Evolutionary conservation across 1,140 invertebrate genomes (phyloP).

Genomic region (Aplysia californica): DNA sequence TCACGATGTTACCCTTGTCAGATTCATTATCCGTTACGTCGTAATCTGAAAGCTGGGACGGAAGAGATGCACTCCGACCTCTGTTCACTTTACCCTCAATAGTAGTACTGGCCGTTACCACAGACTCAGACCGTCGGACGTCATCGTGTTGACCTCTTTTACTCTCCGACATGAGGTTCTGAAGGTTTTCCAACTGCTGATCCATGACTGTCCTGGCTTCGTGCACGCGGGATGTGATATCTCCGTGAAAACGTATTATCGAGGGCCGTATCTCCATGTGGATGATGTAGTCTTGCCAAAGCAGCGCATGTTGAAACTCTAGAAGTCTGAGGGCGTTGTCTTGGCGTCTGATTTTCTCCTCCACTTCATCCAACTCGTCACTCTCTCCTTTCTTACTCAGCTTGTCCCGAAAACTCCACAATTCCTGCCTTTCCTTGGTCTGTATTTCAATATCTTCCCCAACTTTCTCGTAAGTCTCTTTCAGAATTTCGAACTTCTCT

Average conservation of each 20-base stretch:
- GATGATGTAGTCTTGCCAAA: constrained; percentile 39
- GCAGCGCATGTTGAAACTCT: constrained; percentile 37
- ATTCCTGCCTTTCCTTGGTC: constrained; percentile 21
- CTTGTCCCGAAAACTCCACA: constrained; percentile 30
- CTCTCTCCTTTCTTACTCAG: constrained; percentile 15
- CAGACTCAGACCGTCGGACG: too few relatives aligned
- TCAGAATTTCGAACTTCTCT: constrained; percentile 21
- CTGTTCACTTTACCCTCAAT: too few relatives aligned
- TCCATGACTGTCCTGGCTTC: constrained; percentile 12
- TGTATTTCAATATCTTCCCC: constrained; percentile 27
- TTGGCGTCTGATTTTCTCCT: constrained; percentile 24
- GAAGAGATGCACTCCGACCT: too few relatives aligned
- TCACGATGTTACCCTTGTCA: too few relatives aligned
- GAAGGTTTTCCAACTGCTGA: neutral
- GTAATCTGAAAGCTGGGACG: too few relatives aligned
- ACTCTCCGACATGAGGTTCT: neutral
- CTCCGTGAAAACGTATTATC: constrained; percentile 44
- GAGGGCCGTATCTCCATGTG: constrained; percentile 46
- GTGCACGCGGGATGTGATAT: constrained; percentile 26
- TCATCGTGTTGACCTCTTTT: too few relatives aligned
- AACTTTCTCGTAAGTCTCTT: constrained; percentile 28
- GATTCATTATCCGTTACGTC: too few relatives aligned
- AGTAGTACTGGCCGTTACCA: too few relatives aligned
- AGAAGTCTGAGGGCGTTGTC: constrained; percentile 38
- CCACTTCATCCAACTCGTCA: constrained; percentile 22